Evolutionary conservation across 2,888 invertebrate genomes (phyloP).

Genomic region (Agriotes lineatus): DNA sequence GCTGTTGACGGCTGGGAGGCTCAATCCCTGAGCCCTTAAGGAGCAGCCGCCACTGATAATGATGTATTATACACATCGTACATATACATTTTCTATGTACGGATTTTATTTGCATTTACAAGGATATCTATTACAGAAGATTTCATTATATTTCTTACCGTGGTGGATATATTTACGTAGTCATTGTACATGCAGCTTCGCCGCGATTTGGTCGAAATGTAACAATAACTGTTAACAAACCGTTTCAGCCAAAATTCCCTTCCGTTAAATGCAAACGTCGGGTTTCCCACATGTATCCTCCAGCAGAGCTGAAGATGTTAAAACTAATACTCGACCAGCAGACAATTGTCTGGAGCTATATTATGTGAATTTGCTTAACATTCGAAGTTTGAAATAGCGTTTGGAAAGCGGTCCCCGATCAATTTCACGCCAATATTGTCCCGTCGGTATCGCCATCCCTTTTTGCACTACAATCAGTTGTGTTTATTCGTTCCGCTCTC

Average conservation of each 20-base stretch:
- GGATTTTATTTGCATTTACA: no score
- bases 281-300: neutral
- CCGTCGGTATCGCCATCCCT: slow-evolving; percentile 53
- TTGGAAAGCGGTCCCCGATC: slow-evolving; percentile 59
- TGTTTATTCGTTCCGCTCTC: slow-evolving; percentile 43
- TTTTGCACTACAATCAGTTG: slow-evolving; percentile 40
- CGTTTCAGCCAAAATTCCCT: neutral
- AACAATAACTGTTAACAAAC: neutral
- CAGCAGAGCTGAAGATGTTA: slow-evolving; percentile 19
- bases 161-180: no score
- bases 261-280: neutral
- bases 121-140: no score
- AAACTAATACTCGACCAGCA: slow-evolving; percentile 32
- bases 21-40: no score
- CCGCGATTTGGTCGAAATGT: neutral
- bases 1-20: no score
- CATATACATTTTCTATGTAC: no score
- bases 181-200: no score
- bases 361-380: slow-evolving; percentile 63
- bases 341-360: slow-evolving; percentile 50
- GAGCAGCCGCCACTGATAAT: no score
- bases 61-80: no score
- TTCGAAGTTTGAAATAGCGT: slow-evolving; percentile 59
- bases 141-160: no score
- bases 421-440: slow-evolving; percentile 67